These are phyloP conservation scores for Heteropelma amictum DNA, from an alignment of 2,888 invertebrate species.

Conservation along the genomic window DNA sequence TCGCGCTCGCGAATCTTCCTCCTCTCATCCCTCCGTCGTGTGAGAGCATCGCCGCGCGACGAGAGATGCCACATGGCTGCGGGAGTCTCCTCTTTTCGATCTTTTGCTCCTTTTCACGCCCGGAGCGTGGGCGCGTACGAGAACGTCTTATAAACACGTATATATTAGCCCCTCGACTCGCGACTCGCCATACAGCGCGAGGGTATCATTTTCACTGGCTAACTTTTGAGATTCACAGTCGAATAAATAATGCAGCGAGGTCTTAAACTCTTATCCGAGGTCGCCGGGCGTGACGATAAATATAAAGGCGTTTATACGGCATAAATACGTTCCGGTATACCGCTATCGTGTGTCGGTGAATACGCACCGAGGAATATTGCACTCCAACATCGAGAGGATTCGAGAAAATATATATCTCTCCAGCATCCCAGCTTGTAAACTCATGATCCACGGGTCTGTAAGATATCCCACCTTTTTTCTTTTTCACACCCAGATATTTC, in stretches of 20 bases:
- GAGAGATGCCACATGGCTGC: constrained; percentile 7
- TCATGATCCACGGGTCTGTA: constrained; percentile 24
- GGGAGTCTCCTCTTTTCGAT: background rate
- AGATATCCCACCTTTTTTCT: constrained; percentile 1
- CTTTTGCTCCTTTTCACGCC: constrained; percentile 64
- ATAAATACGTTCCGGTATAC: constrained; percentile 60
- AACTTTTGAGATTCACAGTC: constrained; percentile 70
- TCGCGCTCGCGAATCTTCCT: constrained; percentile 56
- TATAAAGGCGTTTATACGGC: constrained; percentile 64
- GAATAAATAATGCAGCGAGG: constrained; percentile 75
- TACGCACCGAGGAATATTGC: constrained; percentile 36
- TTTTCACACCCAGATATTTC: background rate
- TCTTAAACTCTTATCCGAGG: constrained; percentile 76
- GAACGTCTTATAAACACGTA: constrained; percentile 76
- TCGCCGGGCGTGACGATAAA: constrained; percentile 74
- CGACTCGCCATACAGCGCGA: constrained; percentile 56
- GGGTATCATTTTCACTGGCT: constrained; percentile 76
- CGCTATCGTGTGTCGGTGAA: constrained; percentile 36
- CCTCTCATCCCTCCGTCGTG: constrained; percentile 17
- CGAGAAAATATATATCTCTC: constrained; percentile 22
- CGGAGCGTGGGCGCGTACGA: constrained; percentile 71
- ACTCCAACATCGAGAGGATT: constrained; percentile 41
- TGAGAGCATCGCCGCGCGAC: constrained; percentile 18
- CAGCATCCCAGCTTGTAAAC: constrained; percentile 19
- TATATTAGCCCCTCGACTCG: too few relatives aligned